Evolutionary conservation across 2,888 invertebrate species (phyloP).

Genomic region (Tortrix viridana): DNA sequence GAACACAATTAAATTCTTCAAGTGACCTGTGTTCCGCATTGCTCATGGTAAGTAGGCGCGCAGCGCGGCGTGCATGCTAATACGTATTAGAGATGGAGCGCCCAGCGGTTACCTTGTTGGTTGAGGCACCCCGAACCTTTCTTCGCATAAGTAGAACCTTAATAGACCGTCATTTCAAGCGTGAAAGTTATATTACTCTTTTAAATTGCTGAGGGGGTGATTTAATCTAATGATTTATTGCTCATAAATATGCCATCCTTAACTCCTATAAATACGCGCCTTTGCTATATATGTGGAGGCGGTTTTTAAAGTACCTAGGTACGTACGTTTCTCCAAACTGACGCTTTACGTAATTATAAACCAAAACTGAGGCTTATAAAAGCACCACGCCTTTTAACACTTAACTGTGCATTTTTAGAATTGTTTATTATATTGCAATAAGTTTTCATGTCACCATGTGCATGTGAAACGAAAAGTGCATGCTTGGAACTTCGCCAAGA

Average conservation of each 20-base stretch:
- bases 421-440: background rate
- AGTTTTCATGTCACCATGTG: conserved; percentile 6
- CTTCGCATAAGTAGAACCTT: conserved; percentile 69
- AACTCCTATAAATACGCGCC: too few species aligned
- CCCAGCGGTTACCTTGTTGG: conserved; percentile 61
- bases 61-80: conserved; percentile 73
- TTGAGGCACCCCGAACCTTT: conserved; percentile 68
- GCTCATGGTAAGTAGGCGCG: conserved; percentile 80
- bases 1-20: conserved; percentile 83
- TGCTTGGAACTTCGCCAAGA: conserved; percentile 21
- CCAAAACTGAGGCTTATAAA: too few species aligned
- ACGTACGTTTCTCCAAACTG: too few species aligned
- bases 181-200: conserved; percentile 70
- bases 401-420: background rate
- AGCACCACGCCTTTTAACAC: too few species aligned
- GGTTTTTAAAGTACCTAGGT: too few species aligned
- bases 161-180: conserved; percentile 64
- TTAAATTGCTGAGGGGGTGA: conserved; percentile 37
- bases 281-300: too few species aligned
- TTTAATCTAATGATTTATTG: background rate
- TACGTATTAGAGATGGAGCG: conserved; percentile 54
- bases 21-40: conserved; percentile 81
- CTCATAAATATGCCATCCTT: too few species aligned
- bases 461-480: conserved; percentile 13
- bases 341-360: too few species aligned